Evolutionary conservation across 30 jellyfish, hydroid and myxozoan species (phyloP), one percentile per base, ranked within the genome.

Genomic region (Phacellophora camtschatica): DNA sequence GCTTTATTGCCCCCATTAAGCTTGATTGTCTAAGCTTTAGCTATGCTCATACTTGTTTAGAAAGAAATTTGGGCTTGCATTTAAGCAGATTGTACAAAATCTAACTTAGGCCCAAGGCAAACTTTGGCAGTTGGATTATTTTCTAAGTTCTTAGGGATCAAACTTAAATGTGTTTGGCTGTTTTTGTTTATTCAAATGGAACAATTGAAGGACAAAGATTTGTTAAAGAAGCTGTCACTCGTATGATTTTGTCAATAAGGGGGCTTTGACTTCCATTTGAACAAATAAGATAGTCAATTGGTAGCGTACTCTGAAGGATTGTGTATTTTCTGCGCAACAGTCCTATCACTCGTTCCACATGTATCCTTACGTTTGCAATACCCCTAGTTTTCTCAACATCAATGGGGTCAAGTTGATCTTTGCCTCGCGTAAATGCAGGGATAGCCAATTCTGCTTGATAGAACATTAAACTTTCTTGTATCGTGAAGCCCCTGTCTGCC

Each of bases 181-280:
- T 49, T 49, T 49, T 49, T 25, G n/a, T 30, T 29, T 79, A 79
- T 75, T 79, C 83, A 64, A 81, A 66, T 16, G 86, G 86, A 56
- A 81, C 54, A 0, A 81, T 80, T 28, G 93, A 66, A 29, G 81
- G 85, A 67, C 93, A 66, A n/a, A 81, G 57, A 56, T 81, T 81
- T 1, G 68, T 19, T 65, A 81, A 80, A 55, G 93, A 64, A 37
- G 93, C 81, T 54, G 86, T 66, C 50, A 81, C 81, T 29, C 85
- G 23, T 24, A 66, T 58, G 55, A 81, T 69, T 81, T 80, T 56
- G 79, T 55, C 71, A 53, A 49, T 55, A 25, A 83, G 63, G 65
- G 76, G 83, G 66, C 76, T 45, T 57, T 78, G 18, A 30, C 41
- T 76, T 57, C 88, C 79, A 24, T 76, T 76, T 39, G 79, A 23